A percentile compares a stretch with the other conserved stretches of the same genome.
Evolutionary conservation across 1,140 invertebrate genomes (phyloP).

Genomic region (Polypedilum pembai): DNA sequence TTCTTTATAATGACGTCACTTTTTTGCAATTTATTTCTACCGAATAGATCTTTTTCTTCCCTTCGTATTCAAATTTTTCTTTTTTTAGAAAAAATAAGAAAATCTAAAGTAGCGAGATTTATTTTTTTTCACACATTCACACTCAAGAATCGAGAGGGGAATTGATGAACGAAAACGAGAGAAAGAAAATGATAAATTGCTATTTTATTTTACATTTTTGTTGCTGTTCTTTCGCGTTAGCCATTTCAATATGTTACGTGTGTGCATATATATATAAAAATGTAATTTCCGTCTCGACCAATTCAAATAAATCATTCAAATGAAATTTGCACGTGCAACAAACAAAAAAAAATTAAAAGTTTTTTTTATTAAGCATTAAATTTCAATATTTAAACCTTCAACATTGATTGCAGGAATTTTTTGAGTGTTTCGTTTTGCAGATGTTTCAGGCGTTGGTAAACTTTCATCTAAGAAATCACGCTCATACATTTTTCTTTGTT

Average conservation of each 20-base stretch:
- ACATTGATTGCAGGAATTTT: background rate
- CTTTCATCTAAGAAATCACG: background rate
- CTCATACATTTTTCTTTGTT: background rate
- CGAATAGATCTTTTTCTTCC: no score
- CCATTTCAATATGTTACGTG: slow-evolving; percentile 9
- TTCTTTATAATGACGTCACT: no score
- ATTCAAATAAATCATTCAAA: slow-evolving; percentile 1
- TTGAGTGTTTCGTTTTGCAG: background rate
- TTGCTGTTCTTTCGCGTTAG: background rate
- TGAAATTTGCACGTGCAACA: background rate
- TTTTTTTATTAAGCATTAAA: background rate
- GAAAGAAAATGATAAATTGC: slow-evolving; percentile 1
- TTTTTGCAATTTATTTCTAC: no score
- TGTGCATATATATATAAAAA: slow-evolving; percentile 2
- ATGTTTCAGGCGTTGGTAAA: background rate
- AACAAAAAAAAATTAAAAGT: background rate
- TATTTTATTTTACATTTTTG: background rate
- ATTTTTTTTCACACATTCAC: background rate
- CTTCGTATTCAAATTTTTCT: no score
- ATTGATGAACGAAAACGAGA: background rate
- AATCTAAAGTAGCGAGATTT: background rate
- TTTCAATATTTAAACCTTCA: slow-evolving; percentile 14
- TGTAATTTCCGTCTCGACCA: slow-evolving; percentile 16
- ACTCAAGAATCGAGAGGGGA: background rate
- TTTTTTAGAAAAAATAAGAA: no score